phyloP scores from a whole-genome alignment of 2,113 vertebrate genomes.

The Nyctibius bracteatus region DNA sequence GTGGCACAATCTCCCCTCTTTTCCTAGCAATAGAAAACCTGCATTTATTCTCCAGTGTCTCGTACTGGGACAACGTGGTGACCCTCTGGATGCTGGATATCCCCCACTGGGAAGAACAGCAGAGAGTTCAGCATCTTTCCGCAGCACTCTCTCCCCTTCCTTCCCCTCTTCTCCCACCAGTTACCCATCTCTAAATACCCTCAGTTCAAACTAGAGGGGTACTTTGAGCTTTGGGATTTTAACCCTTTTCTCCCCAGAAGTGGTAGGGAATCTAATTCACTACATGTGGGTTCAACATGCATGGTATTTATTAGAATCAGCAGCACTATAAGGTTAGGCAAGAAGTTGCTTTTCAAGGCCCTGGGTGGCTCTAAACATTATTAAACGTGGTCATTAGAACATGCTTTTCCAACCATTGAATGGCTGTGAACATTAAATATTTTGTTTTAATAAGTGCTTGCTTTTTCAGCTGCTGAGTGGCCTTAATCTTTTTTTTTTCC shows the following conservation, averaged over 20 bases:
- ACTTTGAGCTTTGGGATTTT: not conserved
- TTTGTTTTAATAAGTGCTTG: constrained; percentile 69
- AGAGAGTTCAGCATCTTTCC: not conserved
- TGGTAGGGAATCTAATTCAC: not conserved
- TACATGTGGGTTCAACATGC: not conserved
- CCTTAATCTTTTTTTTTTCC: constrained; percentile 50
- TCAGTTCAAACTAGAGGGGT: not conserved
- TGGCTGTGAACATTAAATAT: constrained; percentile 62
- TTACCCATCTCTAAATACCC: not conserved
- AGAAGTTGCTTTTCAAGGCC: constrained; percentile 40
- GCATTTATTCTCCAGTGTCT: not conserved
- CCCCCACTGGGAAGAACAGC: not conserved
- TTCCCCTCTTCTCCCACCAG: not conserved
- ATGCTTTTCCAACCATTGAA: constrained; percentile 51
- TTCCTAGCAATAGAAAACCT: not conserved
- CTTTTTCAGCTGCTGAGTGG: constrained; percentile 62
- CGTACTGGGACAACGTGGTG: not conserved
- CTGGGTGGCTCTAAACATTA: constrained; percentile 65
- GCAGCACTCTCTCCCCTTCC: not conserved
- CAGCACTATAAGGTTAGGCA: not conserved
- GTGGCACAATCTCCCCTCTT: not conserved
- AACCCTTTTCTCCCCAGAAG: not conserved
- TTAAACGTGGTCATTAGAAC: constrained; percentile 52
- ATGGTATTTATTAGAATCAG: constrained; percentile 15
- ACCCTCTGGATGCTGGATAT: not conserved